These are phyloP conservation scores for Petrocephalus microphthalmus DNA, from an alignment of 2,113 vertebrate genomes.

Conservation along the genomic window DNA sequence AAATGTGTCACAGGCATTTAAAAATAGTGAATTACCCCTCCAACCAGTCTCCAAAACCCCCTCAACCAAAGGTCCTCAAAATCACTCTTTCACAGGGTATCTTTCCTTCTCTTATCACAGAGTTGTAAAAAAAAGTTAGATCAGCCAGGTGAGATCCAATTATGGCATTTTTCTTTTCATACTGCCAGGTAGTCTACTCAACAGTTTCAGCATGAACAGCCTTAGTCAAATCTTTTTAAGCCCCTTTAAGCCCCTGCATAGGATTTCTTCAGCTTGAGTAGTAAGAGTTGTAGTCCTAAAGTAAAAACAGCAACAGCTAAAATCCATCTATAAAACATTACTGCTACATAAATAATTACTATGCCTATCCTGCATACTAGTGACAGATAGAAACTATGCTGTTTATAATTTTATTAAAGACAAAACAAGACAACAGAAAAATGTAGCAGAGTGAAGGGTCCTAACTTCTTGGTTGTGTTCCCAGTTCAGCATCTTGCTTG, in stretches of 20 bases:
- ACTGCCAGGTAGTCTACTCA: background rate
- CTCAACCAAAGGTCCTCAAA: conserved; percentile 14
- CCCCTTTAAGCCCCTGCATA: no score
- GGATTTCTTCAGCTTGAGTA: background rate
- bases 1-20: conserved; percentile 27
- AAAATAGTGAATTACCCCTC: conserved; percentile 25
- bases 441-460: background rate
- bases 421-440: background rate
- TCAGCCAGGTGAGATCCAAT: background rate
- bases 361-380: background rate
- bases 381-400: background rate
- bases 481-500: background rate
- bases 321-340: background rate
- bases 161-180: background rate
- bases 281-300: background rate
- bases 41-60: background rate
- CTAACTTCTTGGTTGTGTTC: background rate
- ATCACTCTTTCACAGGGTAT: background rate
- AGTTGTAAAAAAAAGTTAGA: conserved; percentile 18
- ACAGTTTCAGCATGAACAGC: background rate
- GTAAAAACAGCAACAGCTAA: background rate
- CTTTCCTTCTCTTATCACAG: background rate
- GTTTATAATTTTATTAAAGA: background rate
- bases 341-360: background rate
- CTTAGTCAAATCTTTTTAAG: background rate